phyloP scores from a whole-genome alignment of 1,140 invertebrate species.

The Pogonus chalceus region DNA sequence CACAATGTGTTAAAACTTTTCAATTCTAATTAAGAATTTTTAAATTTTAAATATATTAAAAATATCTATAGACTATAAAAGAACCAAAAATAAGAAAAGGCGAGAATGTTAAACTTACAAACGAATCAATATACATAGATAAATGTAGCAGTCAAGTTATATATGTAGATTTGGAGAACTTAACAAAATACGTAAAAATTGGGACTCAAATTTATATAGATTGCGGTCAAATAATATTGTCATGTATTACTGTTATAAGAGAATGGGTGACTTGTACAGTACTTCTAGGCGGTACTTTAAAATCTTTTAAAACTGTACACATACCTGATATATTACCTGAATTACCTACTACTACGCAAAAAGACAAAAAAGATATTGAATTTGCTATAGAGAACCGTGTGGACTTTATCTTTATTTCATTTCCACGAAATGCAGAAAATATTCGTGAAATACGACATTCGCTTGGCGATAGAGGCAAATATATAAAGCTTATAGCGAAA shows the following conservation, averaged over 20 bases:
- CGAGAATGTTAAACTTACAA: constrained; percentile 73
- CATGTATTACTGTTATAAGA: constrained; percentile 54
- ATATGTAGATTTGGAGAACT: constrained; percentile 84
- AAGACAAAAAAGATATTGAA: constrained; percentile 83
- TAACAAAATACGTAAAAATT: constrained; percentile 78
- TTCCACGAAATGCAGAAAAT: constrained; percentile 56
- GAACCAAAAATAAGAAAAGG: constrained; percentile 80
- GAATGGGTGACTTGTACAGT: constrained; percentile 57
- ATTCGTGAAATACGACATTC: constrained; percentile 45
- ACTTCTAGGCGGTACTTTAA: constrained; percentile 81
- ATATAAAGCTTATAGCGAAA: constrained; percentile 35
- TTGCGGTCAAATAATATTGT: constrained; percentile 90
- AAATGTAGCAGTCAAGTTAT: constrained; percentile 65
- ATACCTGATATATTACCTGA: constrained; percentile 91
- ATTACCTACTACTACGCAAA: constrained; percentile 93
- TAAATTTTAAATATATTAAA: too few species aligned
- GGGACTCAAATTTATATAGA: constrained; percentile 87
- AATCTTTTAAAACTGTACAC: constrained; percentile 91
- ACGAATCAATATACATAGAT: constrained; percentile 66
- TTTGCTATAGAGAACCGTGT: constrained; percentile 90
- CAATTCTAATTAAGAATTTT: too few species aligned
- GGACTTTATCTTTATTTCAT: constrained; percentile 68
- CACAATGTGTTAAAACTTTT: too few species aligned
- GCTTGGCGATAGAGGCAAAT: constrained; percentile 1
- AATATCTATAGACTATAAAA: too few species aligned